Conservation (phyloP, 30 jellyfish, hydroid and myxozoan genomes). For the Hydractinia symbiolongicarpus region DNA sequence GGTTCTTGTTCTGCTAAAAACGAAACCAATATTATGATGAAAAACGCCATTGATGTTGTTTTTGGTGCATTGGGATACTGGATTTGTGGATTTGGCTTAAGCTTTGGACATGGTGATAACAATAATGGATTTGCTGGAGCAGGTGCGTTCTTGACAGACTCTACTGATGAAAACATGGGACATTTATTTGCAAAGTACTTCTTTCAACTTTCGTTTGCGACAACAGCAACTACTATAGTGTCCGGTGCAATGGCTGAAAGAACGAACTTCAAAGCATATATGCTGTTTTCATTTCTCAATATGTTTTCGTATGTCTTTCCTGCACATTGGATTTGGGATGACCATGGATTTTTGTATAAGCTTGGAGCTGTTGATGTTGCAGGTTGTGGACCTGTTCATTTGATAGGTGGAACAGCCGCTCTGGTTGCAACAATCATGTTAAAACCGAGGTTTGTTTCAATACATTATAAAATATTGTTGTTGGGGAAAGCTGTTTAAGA, state of each 20-base stretch:
- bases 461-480: too few species aligned
- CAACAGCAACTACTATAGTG: constrained; percentile 89
- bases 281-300: constrained; percentile 70
- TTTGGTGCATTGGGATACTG: constrained; percentile 85
- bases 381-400: constrained; percentile 86
- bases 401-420: constrained; percentile 83
- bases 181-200: constrained; percentile 42
- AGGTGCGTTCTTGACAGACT: constrained; percentile 59
- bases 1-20: constrained; percentile 73
- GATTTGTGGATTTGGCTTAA: constrained; percentile 73
- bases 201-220: constrained; percentile 82
- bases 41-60: constrained; percentile 73
- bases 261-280: constrained; percentile 59
- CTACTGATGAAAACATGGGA: constrained; percentile 70
- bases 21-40: constrained; percentile 81
- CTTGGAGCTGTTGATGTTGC: constrained; percentile 88
- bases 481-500: too few species aligned
- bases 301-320: constrained; percentile 64
- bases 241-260: constrained; percentile 98
- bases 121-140: constrained; percentile 59
- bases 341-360: constrained; percentile 48
- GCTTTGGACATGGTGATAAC: constrained; percentile 51
- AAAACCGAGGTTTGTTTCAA: constrained; percentile 43
- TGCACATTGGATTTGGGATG: constrained; percentile 91
- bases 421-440: constrained; percentile 64